Conservation (phyloP, 1,140 invertebrate genomes). For the Gonioctena quinquepunctata region DNA sequence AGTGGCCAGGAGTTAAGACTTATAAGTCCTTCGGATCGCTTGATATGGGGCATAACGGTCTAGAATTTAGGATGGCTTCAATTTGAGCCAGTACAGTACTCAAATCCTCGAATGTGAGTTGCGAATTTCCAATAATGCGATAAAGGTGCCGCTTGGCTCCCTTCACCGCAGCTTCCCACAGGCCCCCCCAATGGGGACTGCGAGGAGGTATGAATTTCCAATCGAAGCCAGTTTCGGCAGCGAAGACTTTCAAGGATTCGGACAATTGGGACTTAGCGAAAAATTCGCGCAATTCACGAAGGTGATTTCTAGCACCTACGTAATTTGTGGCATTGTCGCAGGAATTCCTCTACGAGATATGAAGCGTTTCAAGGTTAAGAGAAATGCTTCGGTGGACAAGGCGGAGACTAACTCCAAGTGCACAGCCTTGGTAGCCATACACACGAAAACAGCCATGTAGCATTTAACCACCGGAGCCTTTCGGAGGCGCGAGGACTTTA, state of each 20-base stretch:
- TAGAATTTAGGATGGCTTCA: conserved; percentile 44
- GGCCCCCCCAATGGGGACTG: background rate
- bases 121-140: conserved; percentile 31
- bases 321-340: background rate
- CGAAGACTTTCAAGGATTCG: conserved; percentile 23
- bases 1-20: conserved; percentile 50
- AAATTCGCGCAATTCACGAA: background rate
- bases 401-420: background rate
- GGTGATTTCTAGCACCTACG: conserved; percentile 16
- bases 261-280: background rate
- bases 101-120: conserved; percentile 44
- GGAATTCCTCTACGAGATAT: background rate
- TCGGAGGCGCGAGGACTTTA: conserved; percentile 8
- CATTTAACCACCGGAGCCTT: conserved; percentile 1
- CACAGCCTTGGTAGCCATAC: conserved; percentile 1
- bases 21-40: conserved; percentile 36
- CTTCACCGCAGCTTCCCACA: conserved; percentile 35
- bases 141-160: conserved; percentile 25
- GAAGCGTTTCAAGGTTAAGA: background rate
- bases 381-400: conserved; percentile 3
- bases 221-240: background rate
- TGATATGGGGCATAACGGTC: conserved; percentile 42
- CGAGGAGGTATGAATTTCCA: conserved; percentile 3
- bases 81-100: conserved; percentile 39
- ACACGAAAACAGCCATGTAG: conserved; percentile 7